These are phyloP conservation scores for Synergus gifuensis DNA, from an alignment of 2,888 invertebrate species.

Conservation along the genomic window DNA sequence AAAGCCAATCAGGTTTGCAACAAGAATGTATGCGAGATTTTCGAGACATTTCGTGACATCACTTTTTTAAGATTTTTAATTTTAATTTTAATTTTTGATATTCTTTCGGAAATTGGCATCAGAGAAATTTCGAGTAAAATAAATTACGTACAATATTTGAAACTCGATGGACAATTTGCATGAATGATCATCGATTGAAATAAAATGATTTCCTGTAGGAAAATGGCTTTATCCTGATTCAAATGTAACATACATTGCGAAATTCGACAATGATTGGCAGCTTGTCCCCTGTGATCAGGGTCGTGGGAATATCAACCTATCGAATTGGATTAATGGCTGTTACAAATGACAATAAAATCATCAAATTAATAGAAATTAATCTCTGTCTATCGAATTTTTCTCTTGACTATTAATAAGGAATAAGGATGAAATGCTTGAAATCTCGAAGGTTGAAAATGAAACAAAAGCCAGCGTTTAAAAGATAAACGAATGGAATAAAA, in stretches of 20 bases:
- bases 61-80: no score
- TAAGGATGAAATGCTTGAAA: neutral
- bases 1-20: no score
- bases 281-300: conserved; percentile 4
- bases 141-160: neutral
- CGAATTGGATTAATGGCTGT: neutral
- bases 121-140: neutral
- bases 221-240: neutral
- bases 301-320: neutral
- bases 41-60: no score
- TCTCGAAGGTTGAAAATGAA: neutral
- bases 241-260: neutral
- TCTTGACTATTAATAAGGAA: no score
- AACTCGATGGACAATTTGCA: conserved; percentile 1
- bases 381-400: no score
- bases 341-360: neutral
- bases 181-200: neutral
- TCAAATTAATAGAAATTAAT: neutral
- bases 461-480: no score
- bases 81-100: neutral
- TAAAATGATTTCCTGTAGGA: neutral
- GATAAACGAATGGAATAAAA: neutral
- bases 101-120: neutral
- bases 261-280: conserved; percentile 37
- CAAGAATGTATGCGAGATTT: no score